Conservation (phyloP, 2,797 vertebrate species). For the Cossypha niveicapilla region DNA sequence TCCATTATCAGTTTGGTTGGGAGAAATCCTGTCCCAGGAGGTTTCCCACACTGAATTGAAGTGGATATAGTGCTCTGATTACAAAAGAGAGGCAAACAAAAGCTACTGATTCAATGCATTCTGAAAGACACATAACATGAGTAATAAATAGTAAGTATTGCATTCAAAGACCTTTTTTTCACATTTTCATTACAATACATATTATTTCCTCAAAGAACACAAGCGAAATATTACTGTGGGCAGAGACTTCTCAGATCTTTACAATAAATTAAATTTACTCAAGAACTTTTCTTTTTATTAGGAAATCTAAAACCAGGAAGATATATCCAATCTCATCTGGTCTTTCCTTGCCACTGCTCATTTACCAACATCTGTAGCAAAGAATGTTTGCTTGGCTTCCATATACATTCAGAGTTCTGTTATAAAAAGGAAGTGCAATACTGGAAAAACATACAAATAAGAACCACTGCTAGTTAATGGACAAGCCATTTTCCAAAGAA, state of each 20-base stretch:
- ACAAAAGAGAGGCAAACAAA: neutral
- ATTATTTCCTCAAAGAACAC: neutral
- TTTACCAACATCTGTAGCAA: neutral
- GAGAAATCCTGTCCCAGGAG: neutral
- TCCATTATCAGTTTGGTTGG: conserved; percentile 1
- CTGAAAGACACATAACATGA: neutral
- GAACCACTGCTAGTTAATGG: neutral
- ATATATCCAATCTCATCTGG: neutral
- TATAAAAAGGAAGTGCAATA: neutral
- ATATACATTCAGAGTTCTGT: neutral
- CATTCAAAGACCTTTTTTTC: neutral
- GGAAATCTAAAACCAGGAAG: neutral
- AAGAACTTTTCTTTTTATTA: neutral
- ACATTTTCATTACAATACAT: neutral
- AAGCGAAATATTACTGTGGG: neutral
- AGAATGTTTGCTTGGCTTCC: neutral
- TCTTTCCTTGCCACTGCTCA: neutral
- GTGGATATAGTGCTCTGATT: neutral
- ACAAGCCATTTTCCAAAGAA: neutral
- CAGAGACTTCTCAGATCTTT: neutral
- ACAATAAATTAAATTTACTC: neutral
- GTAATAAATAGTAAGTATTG: neutral
- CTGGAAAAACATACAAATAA: neutral
- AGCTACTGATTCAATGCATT: neutral
- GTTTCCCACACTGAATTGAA: neutral